Percentiles rank a stretch among this genome's conserved stretches.
Evolutionary conservation across 2,888 invertebrate species (phyloP).

Genomic region (Rhodophaea formosa): DNA sequence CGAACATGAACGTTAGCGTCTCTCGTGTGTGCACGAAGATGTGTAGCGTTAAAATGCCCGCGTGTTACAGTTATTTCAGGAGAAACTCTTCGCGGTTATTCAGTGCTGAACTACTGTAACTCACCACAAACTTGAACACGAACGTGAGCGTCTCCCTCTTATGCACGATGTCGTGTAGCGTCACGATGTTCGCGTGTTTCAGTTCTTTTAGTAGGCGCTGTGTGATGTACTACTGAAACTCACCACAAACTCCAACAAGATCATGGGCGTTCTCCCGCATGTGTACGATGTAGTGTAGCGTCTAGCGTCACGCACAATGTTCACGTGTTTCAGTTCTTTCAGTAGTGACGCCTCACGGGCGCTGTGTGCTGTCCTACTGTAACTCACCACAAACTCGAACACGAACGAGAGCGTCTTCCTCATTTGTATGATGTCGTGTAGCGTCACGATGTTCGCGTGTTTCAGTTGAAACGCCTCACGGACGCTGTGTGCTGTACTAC

Average conservation of each 20-base stretch:
- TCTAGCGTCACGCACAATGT: too few relatives aligned
- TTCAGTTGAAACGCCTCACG: slow-evolving; percentile 99
- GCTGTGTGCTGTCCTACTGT: slow-evolving; percentile 84
- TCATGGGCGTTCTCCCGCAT: too few relatives aligned
- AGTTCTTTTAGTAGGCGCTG: slow-evolving; percentile 98
- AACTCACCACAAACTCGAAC: too few relatives aligned
- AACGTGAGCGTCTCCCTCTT: slow-evolving; percentile 98
- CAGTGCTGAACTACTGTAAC: slow-evolving; percentile 76
- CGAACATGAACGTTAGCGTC: too few relatives aligned
- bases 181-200: slow-evolving; percentile 99
- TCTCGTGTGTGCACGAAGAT: too few relatives aligned
- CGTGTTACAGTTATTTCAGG: slow-evolving; percentile 99
- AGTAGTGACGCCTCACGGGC: slow-evolving; percentile 99
- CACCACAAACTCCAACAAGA: too few relatives aligned
- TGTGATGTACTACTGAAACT: slow-evolving; percentile 66
- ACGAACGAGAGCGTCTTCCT: too few relatives aligned
- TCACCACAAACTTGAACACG: slow-evolving; percentile 99
- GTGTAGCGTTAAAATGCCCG: slow-evolving; percentile 99
- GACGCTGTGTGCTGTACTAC: slow-evolving; percentile 87
- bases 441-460: slow-evolving; percentile 99
- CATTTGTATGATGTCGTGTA: too few relatives aligned
- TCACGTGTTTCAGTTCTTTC: slow-evolving; percentile 99
- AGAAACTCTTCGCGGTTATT: slow-evolving; percentile 98
- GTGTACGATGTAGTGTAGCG: too few relatives aligned
- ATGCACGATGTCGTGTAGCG: slow-evolving; percentile 99